Percentiles rank a stretch among this genome's conserved stretches.
These are phyloP conservation scores for Prinia subflava DNA, from an alignment of 2,113 vertebrate species.

Conservation along the genomic window DNA sequence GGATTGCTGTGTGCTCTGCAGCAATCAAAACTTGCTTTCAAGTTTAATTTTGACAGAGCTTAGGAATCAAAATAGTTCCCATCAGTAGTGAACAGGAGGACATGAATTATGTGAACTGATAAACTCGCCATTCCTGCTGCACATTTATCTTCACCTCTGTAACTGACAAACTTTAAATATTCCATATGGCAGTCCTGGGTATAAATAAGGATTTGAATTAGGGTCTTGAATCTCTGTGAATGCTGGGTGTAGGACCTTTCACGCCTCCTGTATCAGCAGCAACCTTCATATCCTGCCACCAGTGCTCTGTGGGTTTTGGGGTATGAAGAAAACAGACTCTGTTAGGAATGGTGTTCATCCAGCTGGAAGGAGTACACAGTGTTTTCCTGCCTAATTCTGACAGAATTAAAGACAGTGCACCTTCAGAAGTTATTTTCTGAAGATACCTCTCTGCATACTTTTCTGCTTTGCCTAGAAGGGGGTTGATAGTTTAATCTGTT, in stretches of 20 bases:
- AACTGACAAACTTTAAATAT: neutral
- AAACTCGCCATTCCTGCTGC: neutral
- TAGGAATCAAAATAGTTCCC: neutral
- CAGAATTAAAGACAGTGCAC: neutral
- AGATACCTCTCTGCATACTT: neutral
- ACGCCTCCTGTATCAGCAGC: neutral
- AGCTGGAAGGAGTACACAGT: neutral
- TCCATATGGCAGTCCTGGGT: neutral
- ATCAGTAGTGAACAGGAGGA: neutral
- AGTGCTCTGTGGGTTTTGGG: neutral
- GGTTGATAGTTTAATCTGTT: neutral
- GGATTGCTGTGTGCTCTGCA: neutral
- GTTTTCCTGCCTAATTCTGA: neutral
- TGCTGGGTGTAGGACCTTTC: neutral
- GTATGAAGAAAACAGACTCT: neutral
- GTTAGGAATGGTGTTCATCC: neutral
- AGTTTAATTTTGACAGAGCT: neutral
- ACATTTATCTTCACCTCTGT: slow-evolving; percentile 5
- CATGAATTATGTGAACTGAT: neutral
- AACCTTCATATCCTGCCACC: neutral
- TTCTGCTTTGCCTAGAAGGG: neutral
- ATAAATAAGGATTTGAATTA: neutral
- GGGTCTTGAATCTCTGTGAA: neutral
- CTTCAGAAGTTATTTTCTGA: neutral
- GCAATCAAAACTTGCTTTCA: neutral